These are phyloP conservation scores for Cataglyphis livida DNA, from an alignment of 2,888 invertebrate species.

Conservation along the genomic window DNA sequence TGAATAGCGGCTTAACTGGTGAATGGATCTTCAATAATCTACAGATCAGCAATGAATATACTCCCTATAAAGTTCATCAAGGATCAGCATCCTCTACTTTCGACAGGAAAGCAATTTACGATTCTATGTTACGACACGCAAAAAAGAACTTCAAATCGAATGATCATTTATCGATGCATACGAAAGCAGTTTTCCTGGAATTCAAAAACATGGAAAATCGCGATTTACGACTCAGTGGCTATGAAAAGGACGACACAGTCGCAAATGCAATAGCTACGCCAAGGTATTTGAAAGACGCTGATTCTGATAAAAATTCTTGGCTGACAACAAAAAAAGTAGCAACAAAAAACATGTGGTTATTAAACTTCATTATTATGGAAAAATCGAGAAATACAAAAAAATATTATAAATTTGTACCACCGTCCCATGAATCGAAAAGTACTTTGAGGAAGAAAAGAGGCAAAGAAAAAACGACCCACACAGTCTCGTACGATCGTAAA, in stretches of 20 bases:
- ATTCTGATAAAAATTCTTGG: conserved; percentile 3
- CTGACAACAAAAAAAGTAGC: not conserved
- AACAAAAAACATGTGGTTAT: not conserved
- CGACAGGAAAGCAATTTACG: conserved; percentile 1
- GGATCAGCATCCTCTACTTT: not conserved
- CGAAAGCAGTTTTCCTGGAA: conserved; percentile 11
- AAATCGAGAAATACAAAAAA: not conserved
- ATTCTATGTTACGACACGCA: not conserved
- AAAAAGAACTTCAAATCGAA: conserved; percentile 6
- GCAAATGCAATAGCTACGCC: conserved; percentile 14
- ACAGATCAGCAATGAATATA: conserved; percentile 49
- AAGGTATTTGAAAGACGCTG: not conserved
- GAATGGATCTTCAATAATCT: conserved; percentile 35
- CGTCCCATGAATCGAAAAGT: not conserved
- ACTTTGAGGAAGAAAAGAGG: not conserved
- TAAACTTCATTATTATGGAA: not conserved
- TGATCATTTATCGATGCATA: conserved; percentile 12
- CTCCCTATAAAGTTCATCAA: not conserved
- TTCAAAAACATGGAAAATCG: conserved; percentile 43
- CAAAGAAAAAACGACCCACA: not conserved
- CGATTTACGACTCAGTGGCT: conserved; percentile 20
- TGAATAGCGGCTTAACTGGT: conserved; percentile 60
- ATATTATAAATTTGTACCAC: not conserved
- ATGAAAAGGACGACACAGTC: conserved; percentile 15
- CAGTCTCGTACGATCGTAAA: not conserved